Evolutionary conservation across 2,113 vertebrate species (phyloP).

Genomic region (Semnornis frantzii): DNA sequence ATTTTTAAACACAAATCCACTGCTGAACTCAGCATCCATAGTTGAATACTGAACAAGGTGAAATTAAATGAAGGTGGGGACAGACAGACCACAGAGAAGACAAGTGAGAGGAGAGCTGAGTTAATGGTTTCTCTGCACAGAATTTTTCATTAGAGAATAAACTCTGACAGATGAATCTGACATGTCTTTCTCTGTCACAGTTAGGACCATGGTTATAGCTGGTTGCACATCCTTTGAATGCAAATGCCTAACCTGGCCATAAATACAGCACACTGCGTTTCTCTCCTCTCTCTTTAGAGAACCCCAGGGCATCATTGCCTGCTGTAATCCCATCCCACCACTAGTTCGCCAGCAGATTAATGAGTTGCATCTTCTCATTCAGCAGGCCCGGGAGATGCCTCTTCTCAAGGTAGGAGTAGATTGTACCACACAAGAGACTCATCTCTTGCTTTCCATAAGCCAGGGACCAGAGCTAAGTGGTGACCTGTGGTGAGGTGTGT

Average conservation of each 20-base stretch:
- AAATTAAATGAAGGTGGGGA: neutral
- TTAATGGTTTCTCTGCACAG: neutral
- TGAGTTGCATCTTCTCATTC: slow-evolving; percentile 89
- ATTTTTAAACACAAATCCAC: neutral
- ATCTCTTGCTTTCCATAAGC: neutral
- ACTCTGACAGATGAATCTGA: neutral
- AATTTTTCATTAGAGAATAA: neutral
- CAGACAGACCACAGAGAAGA: neutral
- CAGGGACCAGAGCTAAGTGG: neutral
- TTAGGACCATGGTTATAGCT: neutral
- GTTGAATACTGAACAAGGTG: neutral
- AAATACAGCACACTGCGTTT: neutral
- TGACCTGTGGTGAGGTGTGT: neutral
- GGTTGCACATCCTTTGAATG: neutral
- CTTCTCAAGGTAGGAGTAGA: slow-evolving; percentile 86
- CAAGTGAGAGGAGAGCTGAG: neutral
- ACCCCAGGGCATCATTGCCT: slow-evolving; percentile 92
- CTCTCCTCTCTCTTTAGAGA: slow-evolving; percentile 79
- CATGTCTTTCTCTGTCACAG: neutral
- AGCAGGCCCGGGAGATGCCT: slow-evolving; percentile 91
- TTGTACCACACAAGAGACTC: neutral
- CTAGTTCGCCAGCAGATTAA: slow-evolving; percentile 93
- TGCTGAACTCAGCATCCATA: neutral
- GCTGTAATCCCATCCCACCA: slow-evolving; percentile 93
- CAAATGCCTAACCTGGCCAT: neutral